phyloP scores from a whole-genome alignment of 2,797 vertebrate species.

The Neosilurus hyrtlii region DNA sequence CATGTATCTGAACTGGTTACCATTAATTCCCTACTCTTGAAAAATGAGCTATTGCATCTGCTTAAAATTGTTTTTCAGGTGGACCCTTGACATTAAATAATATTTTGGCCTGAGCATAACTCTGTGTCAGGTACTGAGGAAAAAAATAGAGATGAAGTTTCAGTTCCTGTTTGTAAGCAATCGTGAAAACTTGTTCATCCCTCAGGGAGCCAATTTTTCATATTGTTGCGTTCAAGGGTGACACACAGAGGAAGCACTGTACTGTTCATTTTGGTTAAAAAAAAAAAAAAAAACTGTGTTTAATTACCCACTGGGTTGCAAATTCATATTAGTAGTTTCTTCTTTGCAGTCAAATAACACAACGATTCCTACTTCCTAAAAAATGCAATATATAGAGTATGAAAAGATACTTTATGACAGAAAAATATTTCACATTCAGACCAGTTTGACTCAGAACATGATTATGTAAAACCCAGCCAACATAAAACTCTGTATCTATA shows the following conservation, averaged over 20 bases:
- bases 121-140: neutral
- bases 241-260: constrained; percentile 14
- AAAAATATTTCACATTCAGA: neutral
- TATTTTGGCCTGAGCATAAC: constrained; percentile 10
- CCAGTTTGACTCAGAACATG: neutral
- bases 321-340: constrained; percentile 7
- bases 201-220: constrained; percentile 21
- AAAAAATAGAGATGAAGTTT: constrained; percentile 29
- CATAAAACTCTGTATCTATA: neutral
- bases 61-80: neutral
- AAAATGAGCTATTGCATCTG: neutral
- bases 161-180: constrained; percentile 25
- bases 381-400: neutral
- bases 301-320: neutral
- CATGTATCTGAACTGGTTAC: neutral
- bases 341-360: neutral
- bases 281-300: neutral
- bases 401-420: neutral
- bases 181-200: constrained; percentile 18
- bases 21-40: neutral
- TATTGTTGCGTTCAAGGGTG: neutral
- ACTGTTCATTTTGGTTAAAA: neutral
- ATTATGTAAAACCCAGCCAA: neutral
- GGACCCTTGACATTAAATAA: neutral
- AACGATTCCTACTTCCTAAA: neutral